A percentile compares a stretch with the other conserved stretches of the same genome.
Evolutionary conservation across 2,113 vertebrate genomes (phyloP).

Genomic region (Columba livia): DNA sequence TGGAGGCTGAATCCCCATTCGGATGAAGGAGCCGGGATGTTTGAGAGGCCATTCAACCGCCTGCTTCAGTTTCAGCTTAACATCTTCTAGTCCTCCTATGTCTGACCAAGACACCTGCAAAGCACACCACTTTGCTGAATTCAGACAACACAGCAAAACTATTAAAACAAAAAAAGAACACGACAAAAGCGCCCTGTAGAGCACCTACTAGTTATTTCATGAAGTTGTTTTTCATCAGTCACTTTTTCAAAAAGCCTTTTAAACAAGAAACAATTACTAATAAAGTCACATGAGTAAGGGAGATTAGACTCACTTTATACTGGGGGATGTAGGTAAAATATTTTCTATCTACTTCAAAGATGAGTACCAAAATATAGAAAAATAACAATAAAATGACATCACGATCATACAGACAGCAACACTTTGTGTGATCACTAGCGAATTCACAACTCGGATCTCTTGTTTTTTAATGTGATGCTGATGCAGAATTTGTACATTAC

Average conservation of each 20-base stretch:
- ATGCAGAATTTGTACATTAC: background rate
- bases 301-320: background rate
- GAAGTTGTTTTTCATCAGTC: background rate
- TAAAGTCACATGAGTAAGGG: background rate
- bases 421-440: background rate
- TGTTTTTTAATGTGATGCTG: background rate
- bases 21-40: constrained; percentile 88
- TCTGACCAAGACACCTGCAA: constrained; percentile 93
- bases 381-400: background rate
- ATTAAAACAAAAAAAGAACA: background rate
- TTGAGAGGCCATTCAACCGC: constrained; percentile 96
- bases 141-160: background rate
- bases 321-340: background rate
- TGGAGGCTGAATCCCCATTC: constrained; percentile 92
- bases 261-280: background rate
- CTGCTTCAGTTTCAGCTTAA: constrained; percentile 94
- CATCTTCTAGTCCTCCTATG: constrained; percentile 91
- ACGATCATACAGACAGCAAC: background rate
- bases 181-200: background rate
- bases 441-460: background rate
- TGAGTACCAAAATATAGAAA: background rate
- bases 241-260: background rate
- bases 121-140: background rate
- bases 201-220: rapidly evolving
- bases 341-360: background rate